A percentile compares a stretch with the other conserved stretches of the same genome.
Conservation (phyloP, 2,888 invertebrate genomes). For the Erebia palarica region DNA sequence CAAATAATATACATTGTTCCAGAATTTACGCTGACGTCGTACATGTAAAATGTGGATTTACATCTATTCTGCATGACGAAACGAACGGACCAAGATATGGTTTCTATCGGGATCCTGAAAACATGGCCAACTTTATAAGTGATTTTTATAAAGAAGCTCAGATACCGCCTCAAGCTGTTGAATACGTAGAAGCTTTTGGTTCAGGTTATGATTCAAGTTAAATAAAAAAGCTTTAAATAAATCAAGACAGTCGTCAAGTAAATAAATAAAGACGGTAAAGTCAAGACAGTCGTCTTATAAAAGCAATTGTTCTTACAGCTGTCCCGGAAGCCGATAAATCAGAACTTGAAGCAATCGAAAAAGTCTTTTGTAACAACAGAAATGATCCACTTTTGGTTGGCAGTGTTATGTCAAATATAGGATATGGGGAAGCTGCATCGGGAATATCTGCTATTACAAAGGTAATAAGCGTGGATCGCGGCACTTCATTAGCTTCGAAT, state of each 20-base stretch:
- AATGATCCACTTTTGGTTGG: conserved; percentile 83
- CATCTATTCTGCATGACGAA: conserved; percentile 65
- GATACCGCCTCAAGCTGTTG: conserved; percentile 85
- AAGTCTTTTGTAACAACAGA: conserved; percentile 80
- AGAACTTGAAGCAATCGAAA: conserved; percentile 84
- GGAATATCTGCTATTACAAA: conserved; percentile 83
- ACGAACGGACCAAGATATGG: conserved; percentile 73
- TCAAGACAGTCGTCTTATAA: not conserved
- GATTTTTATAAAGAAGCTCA: conserved; percentile 84
- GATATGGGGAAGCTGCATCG: conserved; percentile 68
- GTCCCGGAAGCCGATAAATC: conserved; percentile 84
- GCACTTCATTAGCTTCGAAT: too few species aligned
- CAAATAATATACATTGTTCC: conserved; percentile 30
- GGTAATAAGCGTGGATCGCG: conserved; percentile 48
- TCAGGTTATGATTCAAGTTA: conserved; percentile 73
- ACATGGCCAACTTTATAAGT: conserved; percentile 73
- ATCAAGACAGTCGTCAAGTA: too few species aligned
- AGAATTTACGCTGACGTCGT: conserved; percentile 76
- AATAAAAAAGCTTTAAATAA: not conserved
- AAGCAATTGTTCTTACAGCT: conserved; percentile 45
- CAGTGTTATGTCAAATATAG: conserved; percentile 76
- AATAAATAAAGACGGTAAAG: too few species aligned
- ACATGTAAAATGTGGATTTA: conserved; percentile 87
- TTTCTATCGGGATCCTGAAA: conserved; percentile 78
- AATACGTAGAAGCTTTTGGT: conserved; percentile 93